Evolutionary conservation across 2,113 vertebrate species (phyloP), one percentile per base, ranked within the genome.

Genomic region (Siphamia tubifer): DNA sequence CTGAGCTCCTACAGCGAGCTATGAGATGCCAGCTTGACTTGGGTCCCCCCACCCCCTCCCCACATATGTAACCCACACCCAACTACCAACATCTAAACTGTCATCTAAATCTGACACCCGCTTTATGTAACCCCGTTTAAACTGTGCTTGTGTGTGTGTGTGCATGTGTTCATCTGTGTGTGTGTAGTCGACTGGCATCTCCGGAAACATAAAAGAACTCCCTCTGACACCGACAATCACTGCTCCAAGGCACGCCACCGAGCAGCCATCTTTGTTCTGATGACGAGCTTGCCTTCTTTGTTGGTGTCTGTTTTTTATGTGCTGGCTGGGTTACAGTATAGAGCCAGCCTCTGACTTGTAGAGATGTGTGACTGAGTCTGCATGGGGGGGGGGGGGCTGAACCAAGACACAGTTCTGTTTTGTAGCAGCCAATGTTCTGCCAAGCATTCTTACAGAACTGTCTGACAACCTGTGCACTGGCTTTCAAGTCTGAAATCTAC

Each of bases 41-140:
- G 43, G 24, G n/a, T n/a, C n/a, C 25, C 6, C 21, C 15, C 9
- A 21, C 40, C 31, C 28, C 38, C 51, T 23, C 51, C 24, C 12
- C 15, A 8, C 52, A 43, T 62, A 34, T 38, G 64, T 77, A 83
- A 80, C 85, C 76, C 64, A 48, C 73, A 77, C 82, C 56, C 75
- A 58, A 76, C 79, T 68, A 77, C 81, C 64, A 74, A 79, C 82
- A 89, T 89, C 87, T 89, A 85, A 89, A 88, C 83, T 91, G 86
- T 83, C 90, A 90, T 88, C 84, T 76, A 67, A 88, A 87, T 88
- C 86, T 89, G 91, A 91, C 89, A 91, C 76, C 74, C 79, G 68
- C 90, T 92, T 92, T 90, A 89, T 84, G 86, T 74, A 90, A 89
- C 73, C 76, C 89, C 63, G 80, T 89, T 87, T 87, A 90, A 86